Conservation (phyloP, 2,888 invertebrate genomes). For the Teleiodes luculella region DNA sequence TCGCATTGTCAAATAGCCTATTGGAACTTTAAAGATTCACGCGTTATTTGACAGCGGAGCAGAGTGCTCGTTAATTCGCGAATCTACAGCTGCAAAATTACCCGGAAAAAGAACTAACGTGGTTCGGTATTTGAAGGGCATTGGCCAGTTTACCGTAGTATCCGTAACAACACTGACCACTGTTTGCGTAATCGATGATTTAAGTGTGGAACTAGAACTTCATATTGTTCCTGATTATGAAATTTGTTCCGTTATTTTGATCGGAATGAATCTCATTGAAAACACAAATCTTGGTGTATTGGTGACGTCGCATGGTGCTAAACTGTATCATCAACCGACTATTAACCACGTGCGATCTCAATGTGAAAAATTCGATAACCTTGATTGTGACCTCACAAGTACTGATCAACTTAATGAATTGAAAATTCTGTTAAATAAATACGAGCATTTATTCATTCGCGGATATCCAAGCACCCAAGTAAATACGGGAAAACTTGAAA, state of each 20-base stretch:
- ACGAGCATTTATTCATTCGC: slow-evolving; percentile 26
- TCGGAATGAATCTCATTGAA: slow-evolving; percentile 19
- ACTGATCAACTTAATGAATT: slow-evolving; percentile 21
- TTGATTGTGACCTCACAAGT: slow-evolving; percentile 25
- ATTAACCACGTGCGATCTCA: not conserved
- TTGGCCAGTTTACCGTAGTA: not conserved
- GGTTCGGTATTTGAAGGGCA: slow-evolving; percentile 26
- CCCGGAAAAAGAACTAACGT: slow-evolving; percentile 22
- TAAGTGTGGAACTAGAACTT: not conserved
- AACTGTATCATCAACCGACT: not conserved
- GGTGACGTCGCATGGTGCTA: not conserved
- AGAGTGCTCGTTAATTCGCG: slow-evolving; percentile 31
- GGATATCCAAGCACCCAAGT: slow-evolving; percentile 30
- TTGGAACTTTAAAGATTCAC: not conserved
- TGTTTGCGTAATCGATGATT: not conserved
- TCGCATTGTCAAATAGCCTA: too few relatives aligned
- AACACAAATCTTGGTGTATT: not conserved
- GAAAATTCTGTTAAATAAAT: slow-evolving; percentile 26
- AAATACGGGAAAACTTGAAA: slow-evolving; percentile 30
- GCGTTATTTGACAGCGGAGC: slow-evolving; percentile 35
- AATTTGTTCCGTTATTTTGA: slow-evolving; percentile 20
- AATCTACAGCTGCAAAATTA: slow-evolving; percentile 27
- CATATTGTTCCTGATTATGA: not conserved
- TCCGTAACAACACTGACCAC: not conserved
- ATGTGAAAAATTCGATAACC: not conserved